Evolutionary conservation across 2,113 vertebrate species (phyloP).

Genomic region (Lates calcarifer): DNA sequence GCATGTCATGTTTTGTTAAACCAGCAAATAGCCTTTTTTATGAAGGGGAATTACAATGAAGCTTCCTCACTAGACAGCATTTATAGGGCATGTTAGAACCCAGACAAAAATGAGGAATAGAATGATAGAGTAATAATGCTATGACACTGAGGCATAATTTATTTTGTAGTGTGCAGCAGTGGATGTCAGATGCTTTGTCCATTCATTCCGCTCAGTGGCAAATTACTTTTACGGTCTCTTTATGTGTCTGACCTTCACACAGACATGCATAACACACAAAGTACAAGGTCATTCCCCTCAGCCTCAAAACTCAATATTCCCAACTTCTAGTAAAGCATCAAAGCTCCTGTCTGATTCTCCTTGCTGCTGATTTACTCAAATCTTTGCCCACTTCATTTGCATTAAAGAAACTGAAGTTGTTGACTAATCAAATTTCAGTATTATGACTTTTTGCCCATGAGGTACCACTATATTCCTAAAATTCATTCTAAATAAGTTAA

Average conservation of each 20-base stretch:
- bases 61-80: slow-evolving; percentile 20
- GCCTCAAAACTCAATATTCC: slow-evolving; percentile 12
- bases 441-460: slow-evolving; percentile 21
- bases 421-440: slow-evolving; percentile 49
- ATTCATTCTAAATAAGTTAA: neutral
- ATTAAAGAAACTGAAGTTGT: slow-evolving; percentile 50
- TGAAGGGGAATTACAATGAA: slow-evolving; percentile 30
- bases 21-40: slow-evolving; percentile 44
- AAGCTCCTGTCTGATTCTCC: slow-evolving; percentile 16
- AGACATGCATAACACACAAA: slow-evolving; percentile 12
- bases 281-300: slow-evolving; percentile 39
- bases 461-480: neutral
- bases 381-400: slow-evolving; percentile 54
- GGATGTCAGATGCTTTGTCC: slow-evolving; percentile 35
- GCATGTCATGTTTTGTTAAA: slow-evolving; percentile 49
- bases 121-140: slow-evolving; percentile 53
- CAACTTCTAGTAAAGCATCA: slow-evolving; percentile 31
- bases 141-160: slow-evolving; percentile 38
- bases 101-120: slow-evolving; percentile 19
- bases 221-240: slow-evolving; percentile 58
- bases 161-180: slow-evolving; percentile 46
- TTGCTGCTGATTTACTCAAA: slow-evolving; percentile 43
- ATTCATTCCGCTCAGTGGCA: slow-evolving; percentile 39
- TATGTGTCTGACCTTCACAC: slow-evolving; percentile 64
- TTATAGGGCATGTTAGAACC: slow-evolving; percentile 35